Base-by-base conservation (phyloP, 2,113 vertebrate genomes). In the Erythrocercus mccallii region DNA sequence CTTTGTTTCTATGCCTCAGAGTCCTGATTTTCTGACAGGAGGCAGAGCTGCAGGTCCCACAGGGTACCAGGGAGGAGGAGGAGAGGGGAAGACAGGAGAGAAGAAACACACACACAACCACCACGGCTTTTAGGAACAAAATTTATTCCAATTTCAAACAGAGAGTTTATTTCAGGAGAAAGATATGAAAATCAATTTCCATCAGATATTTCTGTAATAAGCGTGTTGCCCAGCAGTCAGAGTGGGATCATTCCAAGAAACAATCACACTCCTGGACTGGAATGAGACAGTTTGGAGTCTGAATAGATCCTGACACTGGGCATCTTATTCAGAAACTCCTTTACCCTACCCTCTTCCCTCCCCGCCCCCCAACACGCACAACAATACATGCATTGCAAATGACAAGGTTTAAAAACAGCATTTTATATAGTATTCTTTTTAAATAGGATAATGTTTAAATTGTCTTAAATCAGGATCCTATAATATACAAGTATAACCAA, bases 121-220 rank as follows among this genome's bases (percentile, higher is more conserved):
- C 81, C 61, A 42, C 37, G 12, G 57, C 51, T 53, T 97, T 97
- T 98, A 98, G 98, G 97, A 98, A 98, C 97, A 97, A 98, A 97
- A 97, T 98, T 98, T 98, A 98, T 98, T 98, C 98, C 97, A 98
- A 98, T 98, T 98, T 98, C 98, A 98, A 98, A 98, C 98, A 98
- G 97, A 97, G 95, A 97, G 96, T 98, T 98, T 97, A 98, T 97
- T 98, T 98, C 96, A 98, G 97, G 98, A 98, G 98, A 97, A 98
- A 98, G 98, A 97, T 98, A 98, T 97, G 98, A 98, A 98, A 98
- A 97, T 98, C 92, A 58, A 96, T 96, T 98, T 97, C 97, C 98
- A 97, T 96, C 97, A 85, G 96, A 90, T 94, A 92, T 90, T 96
- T 97, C 97, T 91, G 96, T 95, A 96, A 85, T 90, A 90, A 89